Evolutionary conservation across 2,797 vertebrate genomes (phyloP), one percentile per base, ranked within the genome.

Genomic region (Xiphorhynchus erythropygius): DNA sequence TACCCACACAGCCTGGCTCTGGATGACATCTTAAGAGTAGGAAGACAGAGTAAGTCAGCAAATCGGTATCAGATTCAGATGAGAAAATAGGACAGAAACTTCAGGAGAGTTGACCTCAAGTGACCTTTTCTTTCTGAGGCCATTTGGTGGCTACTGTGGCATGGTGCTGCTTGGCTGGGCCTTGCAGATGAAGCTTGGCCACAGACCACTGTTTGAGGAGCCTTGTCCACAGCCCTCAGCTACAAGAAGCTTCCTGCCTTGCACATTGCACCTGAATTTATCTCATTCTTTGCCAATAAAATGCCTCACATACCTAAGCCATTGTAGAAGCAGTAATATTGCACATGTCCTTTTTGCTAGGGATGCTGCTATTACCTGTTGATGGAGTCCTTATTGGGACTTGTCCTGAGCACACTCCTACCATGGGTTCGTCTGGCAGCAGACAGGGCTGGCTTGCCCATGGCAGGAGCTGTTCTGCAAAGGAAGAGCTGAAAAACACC

Each of bases 401-500:
- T 87, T 87, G 39, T 33, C 46, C 60, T 50, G 15, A 76, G 12
- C 41, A 55, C 18, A 62, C 6, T 7, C 25, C 30, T 62, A 13
- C 6, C 5, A 30, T 32, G n/a, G 15, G 13, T 49, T 80, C 25
- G 56, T 17, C 9, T 0, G 0, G 16, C 3, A 1, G 28, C 68
- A 65, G 30, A 11, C 2, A 25, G 37, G 25, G 17, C 23, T 22
- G 25, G 13, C 12, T 84, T 17, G 41, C 8, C 9, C 9, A 32
- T 0, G 1, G 33, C 47, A 71, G 59, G 21, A 85, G 8, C 21
- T 64, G 11, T 33, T 64, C 27, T 71, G 5, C 6, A 25, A 33
- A 41, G 9, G 42, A 65, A 70, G 41, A 84, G 15, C 6, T 74
- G 52, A 27, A 63, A 87, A 82, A 24, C 3, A 4, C 2, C 12